Base-by-base conservation (phyloP, 2,797 vertebrate species). In the Discoglossus pictus region DNA sequence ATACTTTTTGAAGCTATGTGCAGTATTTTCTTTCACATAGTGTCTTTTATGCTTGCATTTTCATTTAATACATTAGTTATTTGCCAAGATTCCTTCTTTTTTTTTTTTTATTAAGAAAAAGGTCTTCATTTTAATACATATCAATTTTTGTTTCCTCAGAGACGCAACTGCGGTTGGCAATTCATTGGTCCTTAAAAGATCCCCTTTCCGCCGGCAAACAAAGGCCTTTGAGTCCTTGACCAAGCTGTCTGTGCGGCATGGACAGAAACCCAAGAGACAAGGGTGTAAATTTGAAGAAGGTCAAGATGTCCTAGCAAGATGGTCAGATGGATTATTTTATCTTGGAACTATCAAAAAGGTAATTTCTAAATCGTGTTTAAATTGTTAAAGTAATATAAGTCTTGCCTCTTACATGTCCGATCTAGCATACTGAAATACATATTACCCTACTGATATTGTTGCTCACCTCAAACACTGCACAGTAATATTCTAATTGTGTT, bases 321-420 rank as follows among this genome's bases (percentile, higher is more conserved):
- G 97, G 97, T 98, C 96, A 79, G 97, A 99, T 87, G 97, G 95
- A 84, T 92, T 99, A 79, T 98, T 98, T 91, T 99, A 99, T 86
- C 90, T 99, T 91, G 97, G 96, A 85, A 98, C 94, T 84, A 93
- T 99, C 85, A 92, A 93, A 87, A 99, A 97, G 94, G 96, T 93
- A 88, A 84, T 78, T 13, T 21, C 3, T 39, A 16, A 27, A 6
- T 11, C 16, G 7, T 12, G n/a, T n/a, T n/a, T n/a, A n/a, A n/a
- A n/a, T n/a, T n/a, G n/a, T n/a, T n/a, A n/a, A n/a, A n/a, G n/a
- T n/a, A n/a, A n/a, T n/a, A n/a, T n/a, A n/a, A n/a, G n/a, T n/a
- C n/a, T n/a, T n/a, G n/a, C n/a, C n/a, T n/a, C n/a, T n/a, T n/a
- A n/a, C n/a, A n/a, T n/a, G n/a, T n/a, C n/a, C n/a, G n/a, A n/a